phyloP scores from a whole-genome alignment of 2,888 invertebrate species.

The Helleia helle region DNA sequence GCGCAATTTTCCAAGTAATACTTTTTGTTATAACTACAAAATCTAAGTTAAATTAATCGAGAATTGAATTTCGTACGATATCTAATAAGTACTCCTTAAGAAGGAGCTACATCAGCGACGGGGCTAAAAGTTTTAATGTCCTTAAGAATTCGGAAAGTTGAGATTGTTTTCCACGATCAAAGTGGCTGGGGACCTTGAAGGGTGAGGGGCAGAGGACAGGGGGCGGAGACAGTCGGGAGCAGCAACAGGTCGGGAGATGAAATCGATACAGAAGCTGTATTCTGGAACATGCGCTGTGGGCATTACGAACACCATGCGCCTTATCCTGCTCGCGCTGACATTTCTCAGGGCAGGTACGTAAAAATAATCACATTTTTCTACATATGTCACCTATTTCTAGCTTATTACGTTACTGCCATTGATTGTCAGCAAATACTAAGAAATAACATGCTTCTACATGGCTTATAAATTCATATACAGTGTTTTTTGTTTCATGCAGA shows the following conservation, averaged over 20 bases:
- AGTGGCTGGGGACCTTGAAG: conserved; percentile 37
- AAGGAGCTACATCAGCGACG: conserved; percentile 19
- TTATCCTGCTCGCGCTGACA: conserved; percentile 52
- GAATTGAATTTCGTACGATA: conserved; percentile 18
- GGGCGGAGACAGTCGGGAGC: conserved; percentile 38
- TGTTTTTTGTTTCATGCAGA: background rate
- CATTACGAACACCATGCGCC: conserved; percentile 53
- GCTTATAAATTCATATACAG: background rate
- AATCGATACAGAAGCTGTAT: conserved; percentile 62
- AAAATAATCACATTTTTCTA: conserved; percentile 25
- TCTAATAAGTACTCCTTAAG: conserved; percentile 20
- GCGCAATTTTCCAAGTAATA: background rate
- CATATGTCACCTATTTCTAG: background rate
- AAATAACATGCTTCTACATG: background rate
- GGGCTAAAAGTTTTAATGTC: conserved; percentile 51
- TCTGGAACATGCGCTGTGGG: conserved; percentile 52
- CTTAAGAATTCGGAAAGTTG: conserved; percentile 57
- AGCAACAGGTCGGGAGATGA: conserved; percentile 60
- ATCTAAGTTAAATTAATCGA: conserved; percentile 7
- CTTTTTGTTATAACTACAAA: background rate
- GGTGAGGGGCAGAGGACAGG: conserved; percentile 25
- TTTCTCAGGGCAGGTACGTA: conserved; percentile 56
- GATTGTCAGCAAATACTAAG: background rate
- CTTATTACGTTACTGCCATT: background rate
- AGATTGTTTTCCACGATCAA: conserved; percentile 60